Evolutionary conservation across 2,113 vertebrate genomes (phyloP), one percentile per base, ranked within the genome.

Genomic region (Rhizomys pruinosus): DNA sequence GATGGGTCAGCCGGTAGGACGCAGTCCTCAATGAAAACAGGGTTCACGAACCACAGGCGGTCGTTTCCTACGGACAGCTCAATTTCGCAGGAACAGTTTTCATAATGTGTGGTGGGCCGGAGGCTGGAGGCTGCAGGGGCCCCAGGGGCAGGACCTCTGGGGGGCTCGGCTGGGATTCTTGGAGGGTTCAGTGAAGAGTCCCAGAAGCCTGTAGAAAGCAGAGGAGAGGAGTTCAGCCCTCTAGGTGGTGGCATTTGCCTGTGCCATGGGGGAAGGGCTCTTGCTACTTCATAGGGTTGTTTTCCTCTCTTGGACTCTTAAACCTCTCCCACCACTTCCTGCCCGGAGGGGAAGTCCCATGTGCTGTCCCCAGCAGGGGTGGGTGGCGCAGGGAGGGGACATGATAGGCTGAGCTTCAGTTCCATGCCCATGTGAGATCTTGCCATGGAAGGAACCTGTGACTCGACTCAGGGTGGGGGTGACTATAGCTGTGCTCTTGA

Each of bases 11-110:
- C 17, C 37, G 96, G 79, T 91, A 96, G 90, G 89, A 92, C 69
- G 85, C 93, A 98, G 97, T 99, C 98, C 96, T 99, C 99, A 89
- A 99, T 98, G 97, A 98, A 98, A 89, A 99, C 98, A 27, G 99
- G 98, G 96, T 99, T 99, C 92, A 99, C 98, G 20, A 99, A 99
- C 98, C 99, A 98, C 97, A 98, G 97, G 80, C 95, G 97, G 95
- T 98, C 98, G 94, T 96, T 98, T 97, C 98, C 98, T 76, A 96
- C 61, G 39, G 98, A 98, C 95, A 98, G 96, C 97, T 99, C 98
- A 72, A 98, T 98, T 97, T 99, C 98, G 95, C 98, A 98, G 71
- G 98, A 97, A 90, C 98, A 98, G 85, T 97, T 97, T 90, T 97
- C 92, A 15, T 92, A 87, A 92, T 85, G 96, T 20, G 93, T 87